These are phyloP conservation scores for Bombus vancouverensis DNA, from an alignment of 1,140 invertebrate genomes.

Conservation along the genomic window DNA sequence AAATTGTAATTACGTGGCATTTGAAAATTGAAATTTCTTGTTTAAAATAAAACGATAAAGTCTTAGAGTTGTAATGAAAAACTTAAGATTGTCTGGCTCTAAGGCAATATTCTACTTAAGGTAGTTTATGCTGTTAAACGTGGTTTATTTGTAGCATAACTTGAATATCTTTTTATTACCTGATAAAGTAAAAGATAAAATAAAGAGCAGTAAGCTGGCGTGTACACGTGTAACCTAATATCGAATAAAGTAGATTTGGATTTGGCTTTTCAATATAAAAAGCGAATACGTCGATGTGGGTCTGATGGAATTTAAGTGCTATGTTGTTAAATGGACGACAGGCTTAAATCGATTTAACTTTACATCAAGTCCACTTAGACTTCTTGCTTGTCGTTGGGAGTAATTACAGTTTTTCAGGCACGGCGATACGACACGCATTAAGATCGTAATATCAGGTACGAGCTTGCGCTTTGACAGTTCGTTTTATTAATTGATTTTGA, in stretches of 20 bases:
- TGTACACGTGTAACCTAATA: not conserved
- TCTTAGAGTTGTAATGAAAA: not conserved
- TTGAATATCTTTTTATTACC: not conserved
- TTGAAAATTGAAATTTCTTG: not conserved
- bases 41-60: not conserved
- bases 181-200: not conserved
- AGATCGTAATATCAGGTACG: not conserved
- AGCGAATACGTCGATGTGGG: too few species aligned
- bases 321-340: not conserved
- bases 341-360: not conserved
- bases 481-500: slow-evolving; percentile 17
- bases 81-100: not conserved
- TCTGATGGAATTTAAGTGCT: not conserved
- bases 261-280: not conserved
- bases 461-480: not conserved
- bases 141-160: not conserved
- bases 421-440: not conserved
- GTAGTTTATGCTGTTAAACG: not conserved
- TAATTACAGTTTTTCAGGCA: not conserved
- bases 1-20: not conserved
- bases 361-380: not conserved
- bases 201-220: not conserved
- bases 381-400: not conserved
- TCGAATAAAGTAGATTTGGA: not conserved
- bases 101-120: not conserved